Base-by-base conservation (phyloP, 1,140 invertebrate species). In the Platorchestia sp. region DNA sequence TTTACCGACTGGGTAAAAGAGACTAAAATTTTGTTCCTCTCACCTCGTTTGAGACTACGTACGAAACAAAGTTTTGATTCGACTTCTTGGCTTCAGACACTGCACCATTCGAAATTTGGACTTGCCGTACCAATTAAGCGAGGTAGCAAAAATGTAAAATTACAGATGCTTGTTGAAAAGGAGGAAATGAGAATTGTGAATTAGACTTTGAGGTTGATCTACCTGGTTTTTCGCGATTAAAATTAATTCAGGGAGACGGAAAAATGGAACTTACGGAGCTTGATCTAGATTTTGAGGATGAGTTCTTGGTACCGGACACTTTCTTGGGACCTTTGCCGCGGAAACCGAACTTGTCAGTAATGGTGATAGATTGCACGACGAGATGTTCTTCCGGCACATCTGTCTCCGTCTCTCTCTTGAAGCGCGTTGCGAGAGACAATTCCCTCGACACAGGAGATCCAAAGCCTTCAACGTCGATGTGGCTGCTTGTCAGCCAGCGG, bases 331-430 rank as follows among this genome's bases (percentile, higher is more conserved):
- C 96, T 89, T 43, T 95, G 27, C 96, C 95, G 19, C 96, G 95
- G 96, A 96, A 96, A 27, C 98, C 98, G 97, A 99, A 99, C 97
- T 99, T 99, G 97, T 99, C 99, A 42, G 98, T 99, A 97, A 99
- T 99, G 97, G 99, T 98, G 97, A 99, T 99, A 45, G 98, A 98
- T 97, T 99, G 98, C 41, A 99, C 98, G 45, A 99, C 97, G 27
- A 99, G 97, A 97, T 99, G 98, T 97, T 99, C 98, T 96, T 99
- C 98, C 95, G 96, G 96, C 53, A 96, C 95, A 27, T 95, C 86
- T 19, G 53, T 41, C 53, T 96, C 95, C 16, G 96, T 95, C 41
- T 95, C 95, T 40, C 90, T 43, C 95, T 96, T 95, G 59, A 45
- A 47, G n/a, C 95, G 95, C 59, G n/a, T 75, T 16, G 45, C 42